Evolutionary conservation across 2,797 vertebrate genomes (phyloP), one percentile per base, ranked within the genome.

Genomic region (Hippopotamyrus pictus): DNA sequence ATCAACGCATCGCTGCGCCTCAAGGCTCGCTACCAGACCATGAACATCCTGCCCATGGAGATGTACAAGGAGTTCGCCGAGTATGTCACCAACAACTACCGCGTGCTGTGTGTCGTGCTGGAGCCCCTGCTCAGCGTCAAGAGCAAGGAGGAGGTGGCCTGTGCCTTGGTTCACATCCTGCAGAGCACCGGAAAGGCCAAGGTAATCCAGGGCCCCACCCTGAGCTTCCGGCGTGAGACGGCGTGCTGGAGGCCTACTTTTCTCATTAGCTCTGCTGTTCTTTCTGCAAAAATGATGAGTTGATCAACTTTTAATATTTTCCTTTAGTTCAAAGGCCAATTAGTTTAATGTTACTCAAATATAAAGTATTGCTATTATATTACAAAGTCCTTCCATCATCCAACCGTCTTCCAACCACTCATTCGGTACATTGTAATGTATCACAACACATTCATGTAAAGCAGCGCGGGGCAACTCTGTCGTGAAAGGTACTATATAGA

Each of bases 31-130:
- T 99, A 98, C 94, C 98, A 99, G 96, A 98, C 97, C 4, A 99
- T 99, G 98, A 99, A 97, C 94, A 99, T 99, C 94, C 96, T 99
- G 33, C 98, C 98, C 57, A 99, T 99, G 97, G 98, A 99, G 96
- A 96, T 99, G 88, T 99, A 99, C 94, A 99, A 99, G 93, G 98
- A 99, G 95, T 99, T 99, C 5, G 98, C 98, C 0, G 98, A 99
- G 95, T 99, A 98, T 37, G 97, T 98, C 76, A 99, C 98, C 94
- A 99, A 98, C 94, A 99, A 99, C 91, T 99, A 98, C 93, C 96
- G 98, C 89, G 98, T 98, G 94, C 95, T 99, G 29, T 99, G 98
- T 41, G 97, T 96, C 0, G 97, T 99, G 0, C 93, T 99, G 93
- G 98, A 99, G 94, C 98, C 98, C 0, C 97, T 98, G 92, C 91